Evolutionary conservation across 2,888 invertebrate genomes (phyloP).

Genomic region (Cryptus armator): DNA sequence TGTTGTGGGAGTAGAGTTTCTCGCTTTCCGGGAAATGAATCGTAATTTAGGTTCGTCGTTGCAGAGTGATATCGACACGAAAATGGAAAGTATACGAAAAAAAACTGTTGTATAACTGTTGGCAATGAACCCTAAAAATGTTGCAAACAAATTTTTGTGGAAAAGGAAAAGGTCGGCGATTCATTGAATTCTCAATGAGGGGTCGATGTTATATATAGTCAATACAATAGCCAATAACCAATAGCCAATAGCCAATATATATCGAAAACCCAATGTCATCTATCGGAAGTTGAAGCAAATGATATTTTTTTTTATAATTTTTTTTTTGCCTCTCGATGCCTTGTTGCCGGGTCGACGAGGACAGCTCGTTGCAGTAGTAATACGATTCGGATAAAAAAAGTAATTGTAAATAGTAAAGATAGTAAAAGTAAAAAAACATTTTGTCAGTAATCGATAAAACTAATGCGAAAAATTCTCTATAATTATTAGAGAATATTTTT

Average conservation of each 20-base stretch:
- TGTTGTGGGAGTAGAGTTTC: too few relatives aligned
- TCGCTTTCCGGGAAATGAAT: background rate
- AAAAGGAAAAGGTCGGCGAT: background rate
- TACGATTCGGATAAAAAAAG: background rate
- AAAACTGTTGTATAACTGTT: background rate
- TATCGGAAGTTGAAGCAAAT: background rate
- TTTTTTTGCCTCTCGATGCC: background rate
- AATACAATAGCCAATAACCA: background rate
- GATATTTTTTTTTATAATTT: background rate
- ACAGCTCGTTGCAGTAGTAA: background rate
- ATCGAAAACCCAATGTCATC: background rate
- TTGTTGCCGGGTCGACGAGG: background rate
- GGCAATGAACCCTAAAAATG: background rate
- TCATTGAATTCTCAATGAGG: background rate
- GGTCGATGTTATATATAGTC: background rate
- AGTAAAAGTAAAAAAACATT: too few relatives aligned
- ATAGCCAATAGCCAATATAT: constrained; percentile 2
- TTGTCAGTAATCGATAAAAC: too few relatives aligned
- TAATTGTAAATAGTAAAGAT: too few relatives aligned
- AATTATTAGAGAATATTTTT: too few relatives aligned
- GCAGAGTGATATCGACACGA: background rate
- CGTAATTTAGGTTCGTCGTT: background rate
- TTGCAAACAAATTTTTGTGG: background rate
- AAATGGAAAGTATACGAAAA: background rate
- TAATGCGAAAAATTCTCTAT: too few relatives aligned